Conservation (phyloP, 2,888 invertebrate genomes). For the Agrochola circellaris region DNA sequence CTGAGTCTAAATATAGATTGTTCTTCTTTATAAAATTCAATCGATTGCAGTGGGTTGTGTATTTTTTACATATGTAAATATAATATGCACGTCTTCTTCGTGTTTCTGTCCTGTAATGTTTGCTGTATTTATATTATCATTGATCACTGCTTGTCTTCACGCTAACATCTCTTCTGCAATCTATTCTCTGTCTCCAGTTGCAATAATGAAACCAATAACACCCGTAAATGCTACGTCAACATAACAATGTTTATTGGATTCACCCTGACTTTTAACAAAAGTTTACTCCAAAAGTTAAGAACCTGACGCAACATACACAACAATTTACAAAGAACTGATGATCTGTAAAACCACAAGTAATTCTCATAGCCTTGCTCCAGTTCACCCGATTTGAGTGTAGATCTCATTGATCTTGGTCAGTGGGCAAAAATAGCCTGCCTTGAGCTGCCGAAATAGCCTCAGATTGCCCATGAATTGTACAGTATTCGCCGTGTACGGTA, state of each 20-base stretch:
- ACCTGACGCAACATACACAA: slow-evolving; percentile 28
- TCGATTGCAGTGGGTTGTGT: neutral
- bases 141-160: neutral
- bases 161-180: neutral
- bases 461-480: slow-evolving; percentile 49
- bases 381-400: slow-evolving; percentile 49
- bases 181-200: neutral
- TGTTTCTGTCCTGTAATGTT: neutral
- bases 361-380: slow-evolving; percentile 67
- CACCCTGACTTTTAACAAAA: slow-evolving; percentile 16
- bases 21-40: neutral
- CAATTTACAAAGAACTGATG: slow-evolving; percentile 45
- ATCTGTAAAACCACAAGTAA: slow-evolving; percentile 46
- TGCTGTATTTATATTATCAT: neutral
- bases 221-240: neutral
- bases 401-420: slow-evolving; percentile 59
- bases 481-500: slow-evolving; percentile 14
- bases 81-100: neutral
- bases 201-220: neutral
- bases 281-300: slow-evolving; percentile 8
- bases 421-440: slow-evolving; percentile 49
- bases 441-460: slow-evolving; percentile 48
- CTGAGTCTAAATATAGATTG: neutral
- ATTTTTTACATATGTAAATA: neutral
- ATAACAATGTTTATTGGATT: slow-evolving; percentile 16